Percentiles rank a stretch among this genome's conserved stretches.
Evolutionary conservation across 2,113 vertebrate genomes (phyloP).

Genomic region (Nycticorax nycticorax): DNA sequence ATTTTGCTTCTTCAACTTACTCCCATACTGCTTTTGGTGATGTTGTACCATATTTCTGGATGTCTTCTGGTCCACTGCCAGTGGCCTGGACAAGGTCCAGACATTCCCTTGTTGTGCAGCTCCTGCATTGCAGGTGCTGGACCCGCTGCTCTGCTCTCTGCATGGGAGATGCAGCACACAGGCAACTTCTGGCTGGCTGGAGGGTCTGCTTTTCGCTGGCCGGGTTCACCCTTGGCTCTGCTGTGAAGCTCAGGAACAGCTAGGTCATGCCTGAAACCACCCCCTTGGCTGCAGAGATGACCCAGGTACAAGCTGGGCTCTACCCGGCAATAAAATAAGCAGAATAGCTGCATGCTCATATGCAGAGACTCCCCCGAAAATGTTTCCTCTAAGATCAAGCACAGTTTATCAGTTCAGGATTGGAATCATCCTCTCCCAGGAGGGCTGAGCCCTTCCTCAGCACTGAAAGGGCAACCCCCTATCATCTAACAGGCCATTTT

Average conservation of each 20-base stretch:
- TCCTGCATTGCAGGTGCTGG: background rate
- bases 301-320: background rate
- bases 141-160: background rate
- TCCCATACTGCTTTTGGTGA: background rate
- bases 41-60: background rate
- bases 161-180: background rate
- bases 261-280: background rate
- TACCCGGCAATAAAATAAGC: background rate
- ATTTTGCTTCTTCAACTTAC: background rate
- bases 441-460: constrained; percentile 6
- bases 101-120: background rate
- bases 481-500: constrained; percentile 49
- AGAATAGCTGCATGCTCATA: background rate
- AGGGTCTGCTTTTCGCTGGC: background rate
- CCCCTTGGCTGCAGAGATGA: background rate
- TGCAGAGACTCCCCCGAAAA: background rate
- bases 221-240: background rate
- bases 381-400: background rate
- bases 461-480: constrained; percentile 26
- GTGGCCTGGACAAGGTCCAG: background rate
- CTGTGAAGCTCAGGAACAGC: background rate
- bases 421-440: background rate
- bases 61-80: background rate
- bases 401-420: background rate
- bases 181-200: background rate